Evolutionary conservation across 2,113 vertebrate species (phyloP).

Genomic region (Sclerurus mexicanus): DNA sequence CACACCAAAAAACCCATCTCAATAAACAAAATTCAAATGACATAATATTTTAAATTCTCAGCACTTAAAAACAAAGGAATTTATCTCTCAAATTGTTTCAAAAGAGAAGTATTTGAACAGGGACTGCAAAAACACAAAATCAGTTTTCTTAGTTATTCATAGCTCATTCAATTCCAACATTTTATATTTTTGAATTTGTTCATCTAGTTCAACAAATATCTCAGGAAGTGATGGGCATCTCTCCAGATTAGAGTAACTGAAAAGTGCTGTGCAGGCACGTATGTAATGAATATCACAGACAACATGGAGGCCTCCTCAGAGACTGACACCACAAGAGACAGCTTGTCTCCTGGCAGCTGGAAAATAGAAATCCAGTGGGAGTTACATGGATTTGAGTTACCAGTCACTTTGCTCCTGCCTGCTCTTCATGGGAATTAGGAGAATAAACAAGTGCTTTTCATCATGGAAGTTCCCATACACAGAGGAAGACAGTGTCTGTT

Average conservation of each 20-base stretch:
- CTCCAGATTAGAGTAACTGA: constrained; percentile 5
- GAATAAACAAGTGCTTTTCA: constrained; percentile 23
- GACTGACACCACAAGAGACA: not conserved
- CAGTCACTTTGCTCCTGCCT: constrained; percentile 10
- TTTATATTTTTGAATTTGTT: not conserved
- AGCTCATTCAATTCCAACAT: not conserved
- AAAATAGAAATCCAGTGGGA: constrained; percentile 29
- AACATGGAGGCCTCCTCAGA: not conserved
- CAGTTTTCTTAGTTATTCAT: not conserved
- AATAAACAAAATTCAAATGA: not conserved
- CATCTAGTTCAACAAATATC: not conserved
- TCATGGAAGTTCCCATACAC: not conserved
- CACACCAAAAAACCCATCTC: not conserved
- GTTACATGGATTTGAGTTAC: not conserved
- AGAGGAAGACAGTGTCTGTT: not conserved
- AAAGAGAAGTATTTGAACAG: not conserved
- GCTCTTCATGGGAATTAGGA: not conserved
- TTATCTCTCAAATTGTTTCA: not conserved
- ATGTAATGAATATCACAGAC: constrained; percentile 20
- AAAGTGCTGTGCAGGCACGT: constrained; percentile 9
- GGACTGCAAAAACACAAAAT: not conserved
- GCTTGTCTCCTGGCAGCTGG: constrained; percentile 32
- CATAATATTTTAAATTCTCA: not conserved
- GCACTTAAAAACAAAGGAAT: not conserved
- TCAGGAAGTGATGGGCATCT: not conserved